These are phyloP conservation scores for Halocaridina rubra DNA, from an alignment of 2,888 invertebrate genomes.

Conservation along the genomic window DNA sequence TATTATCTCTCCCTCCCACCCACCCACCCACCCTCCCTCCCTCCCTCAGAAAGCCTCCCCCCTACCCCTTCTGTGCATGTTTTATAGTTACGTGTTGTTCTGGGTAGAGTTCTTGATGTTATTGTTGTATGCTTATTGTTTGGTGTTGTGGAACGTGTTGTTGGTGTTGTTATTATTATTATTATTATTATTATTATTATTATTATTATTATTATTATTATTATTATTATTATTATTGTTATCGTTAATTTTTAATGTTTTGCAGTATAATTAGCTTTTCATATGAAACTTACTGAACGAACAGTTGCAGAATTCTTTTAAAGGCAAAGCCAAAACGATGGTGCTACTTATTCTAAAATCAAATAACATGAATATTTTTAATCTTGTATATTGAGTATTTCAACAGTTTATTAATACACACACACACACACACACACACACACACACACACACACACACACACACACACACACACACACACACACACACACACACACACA, in stretches of 20 bases:
- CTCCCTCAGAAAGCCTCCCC: not conserved
- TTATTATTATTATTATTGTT: too few species aligned
- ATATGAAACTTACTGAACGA: too few species aligned
- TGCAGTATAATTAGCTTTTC: too few species aligned
- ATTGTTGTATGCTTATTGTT: not conserved
- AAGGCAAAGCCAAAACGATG: not conserved
- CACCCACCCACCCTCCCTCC: not conserved
- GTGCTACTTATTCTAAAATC: too few species aligned
- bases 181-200: too few species aligned
- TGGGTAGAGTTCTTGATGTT: not conserved
- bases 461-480: not conserved
- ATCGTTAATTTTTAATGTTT: too few species aligned
- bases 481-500: not conserved
- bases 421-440: not conserved
- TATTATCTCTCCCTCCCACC: too few species aligned
- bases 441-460: not conserved
- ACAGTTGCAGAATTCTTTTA: too few species aligned
- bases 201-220: too few species aligned
- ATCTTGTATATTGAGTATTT: not conserved
- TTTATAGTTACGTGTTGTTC: not conserved
- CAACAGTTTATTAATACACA: not conserved
- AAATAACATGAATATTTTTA: not conserved
- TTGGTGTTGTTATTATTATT: not conserved
- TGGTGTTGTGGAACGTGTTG: not conserved
- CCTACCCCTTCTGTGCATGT: not conserved